A percentile compares a stretch with the other conserved stretches of the same genome.
Evolutionary conservation across 2,888 invertebrate species (phyloP).

Genomic region (Drosophila hamatofila): DNA sequence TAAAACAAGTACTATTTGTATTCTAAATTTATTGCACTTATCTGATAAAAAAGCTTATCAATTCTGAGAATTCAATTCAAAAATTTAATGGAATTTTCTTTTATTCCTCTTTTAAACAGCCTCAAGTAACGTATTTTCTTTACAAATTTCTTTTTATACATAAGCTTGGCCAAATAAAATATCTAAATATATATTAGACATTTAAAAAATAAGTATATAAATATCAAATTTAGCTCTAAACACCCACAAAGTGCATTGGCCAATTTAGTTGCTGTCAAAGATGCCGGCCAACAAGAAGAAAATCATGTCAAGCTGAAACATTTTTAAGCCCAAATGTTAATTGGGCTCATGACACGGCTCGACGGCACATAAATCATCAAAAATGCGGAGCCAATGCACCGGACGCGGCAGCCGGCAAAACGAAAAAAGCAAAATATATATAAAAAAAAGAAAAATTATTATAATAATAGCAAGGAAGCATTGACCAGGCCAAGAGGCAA

Average conservation of each 20-base stretch:
- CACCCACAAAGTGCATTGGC: constrained; percentile 46
- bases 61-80: too few relatives aligned
- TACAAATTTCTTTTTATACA: too few relatives aligned
- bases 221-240: background rate
- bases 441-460: constrained; percentile 4
- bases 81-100: too few relatives aligned
- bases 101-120: background rate
- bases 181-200: background rate
- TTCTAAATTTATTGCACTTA: too few relatives aligned
- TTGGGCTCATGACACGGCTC: constrained; percentile 75
- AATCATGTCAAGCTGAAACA: constrained; percentile 52
- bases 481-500: constrained; percentile 39
- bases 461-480: constrained; percentile 26
- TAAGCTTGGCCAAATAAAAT: too few relatives aligned
- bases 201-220: background rate
- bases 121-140: too few relatives aligned
- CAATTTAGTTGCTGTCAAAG: constrained; percentile 53
- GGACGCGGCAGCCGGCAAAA: constrained; percentile 34
- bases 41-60: too few relatives aligned
- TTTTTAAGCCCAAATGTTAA: constrained; percentile 72
- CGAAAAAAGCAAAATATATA: constrained; percentile 8
- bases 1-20: too few relatives aligned
- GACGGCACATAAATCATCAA: constrained; percentile 74
- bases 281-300: constrained; percentile 32
- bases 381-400: constrained; percentile 62